These are phyloP conservation scores for Phoenicopterus ruber DNA, from an alignment of 2,113 vertebrate genomes.

Conservation along the genomic window DNA sequence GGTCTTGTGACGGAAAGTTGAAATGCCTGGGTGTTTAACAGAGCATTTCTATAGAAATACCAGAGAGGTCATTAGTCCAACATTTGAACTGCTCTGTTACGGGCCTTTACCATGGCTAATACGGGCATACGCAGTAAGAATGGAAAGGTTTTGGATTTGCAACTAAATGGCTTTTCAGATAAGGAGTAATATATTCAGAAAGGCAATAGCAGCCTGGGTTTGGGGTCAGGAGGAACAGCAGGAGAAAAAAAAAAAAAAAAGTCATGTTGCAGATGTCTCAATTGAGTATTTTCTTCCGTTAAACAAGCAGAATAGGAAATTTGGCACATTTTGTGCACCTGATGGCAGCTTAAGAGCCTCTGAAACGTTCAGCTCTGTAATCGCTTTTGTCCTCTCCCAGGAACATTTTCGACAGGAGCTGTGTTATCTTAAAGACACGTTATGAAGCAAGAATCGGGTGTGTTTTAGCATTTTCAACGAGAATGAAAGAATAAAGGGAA, in stretches of 20 bases:
- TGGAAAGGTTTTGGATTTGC: slow-evolving; percentile 31
- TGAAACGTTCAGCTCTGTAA: slow-evolving; percentile 23
- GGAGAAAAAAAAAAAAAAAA: neutral
- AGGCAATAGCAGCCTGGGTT: neutral
- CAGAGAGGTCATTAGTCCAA: slow-evolving; percentile 25
- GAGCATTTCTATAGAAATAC: slow-evolving; percentile 24
- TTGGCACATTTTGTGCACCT: neutral
- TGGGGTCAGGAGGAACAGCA: neutral
- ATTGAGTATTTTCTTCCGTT: neutral
- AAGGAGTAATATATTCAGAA: neutral
- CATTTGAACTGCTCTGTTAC: neutral
- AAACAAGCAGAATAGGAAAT: neutral
- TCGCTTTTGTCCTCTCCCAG: neutral
- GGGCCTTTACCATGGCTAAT: neutral
- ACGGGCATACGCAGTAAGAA: neutral
- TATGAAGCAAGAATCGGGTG: neutral
- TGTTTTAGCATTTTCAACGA: neutral
- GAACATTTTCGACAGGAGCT: neutral
- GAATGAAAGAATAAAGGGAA: neutral
- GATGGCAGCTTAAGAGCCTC: neutral
- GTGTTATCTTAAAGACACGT: neutral
- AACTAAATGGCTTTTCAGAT: slow-evolving; percentile 31
- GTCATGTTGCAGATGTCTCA: neutral
- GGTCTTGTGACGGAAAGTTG: slow-evolving; percentile 49
- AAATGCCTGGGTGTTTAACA: slow-evolving; percentile 52